Base-by-base conservation (phyloP, 30 jellyfish, hydroid and myxozoan species). In the Aurelia aurita region DNA sequence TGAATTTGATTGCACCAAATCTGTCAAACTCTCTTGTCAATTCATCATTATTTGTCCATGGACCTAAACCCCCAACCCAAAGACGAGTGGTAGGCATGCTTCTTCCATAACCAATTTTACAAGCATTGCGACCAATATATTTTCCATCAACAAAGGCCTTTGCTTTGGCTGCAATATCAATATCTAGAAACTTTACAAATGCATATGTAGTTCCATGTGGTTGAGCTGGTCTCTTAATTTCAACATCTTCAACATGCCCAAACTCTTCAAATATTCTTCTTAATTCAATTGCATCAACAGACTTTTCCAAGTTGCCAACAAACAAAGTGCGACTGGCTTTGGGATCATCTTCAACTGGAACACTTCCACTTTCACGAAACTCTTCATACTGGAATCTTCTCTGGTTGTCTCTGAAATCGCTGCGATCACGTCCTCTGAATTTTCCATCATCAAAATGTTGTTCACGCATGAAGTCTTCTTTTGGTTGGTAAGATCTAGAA, bases 21-120 rank as follows among this genome's bases (percentile, higher is more conserved):
- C 99, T 90, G 58, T 94, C 99, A 85, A 94, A 94, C 82, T 94
- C 99, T 39, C 99, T 72, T 12, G 92, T 94, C 39, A 94, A 87
- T 87, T 89, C 90, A n/a, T 94, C 99, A 60, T 90, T 54, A 7
- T 88, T 26, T 27, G 97, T 77, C 99, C 99, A 94, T 1, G 87
- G 94, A 57, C 99, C 99, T 18, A 94, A 74, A 11, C 99, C 97
- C 59, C 99, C 99, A 51, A 94, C 95, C 99, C 99, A 94, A 53
- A 94, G 61, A 39, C 99, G 82, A 19, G 96, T 88, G 19, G 99
- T 82, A 5, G 97, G 96, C 84, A 84, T 73, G 46, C 97, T 94
- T 77, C 91, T 90, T 3, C 99, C 99, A 80, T 94, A 94, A 22
- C 99, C 99, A 77, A 94, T 87, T 80, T 94, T 94, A 63, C 96